These are phyloP conservation scores for Microchrysa polita DNA, from an alignment of 2,888 invertebrate species.

Conservation along the genomic window DNA sequence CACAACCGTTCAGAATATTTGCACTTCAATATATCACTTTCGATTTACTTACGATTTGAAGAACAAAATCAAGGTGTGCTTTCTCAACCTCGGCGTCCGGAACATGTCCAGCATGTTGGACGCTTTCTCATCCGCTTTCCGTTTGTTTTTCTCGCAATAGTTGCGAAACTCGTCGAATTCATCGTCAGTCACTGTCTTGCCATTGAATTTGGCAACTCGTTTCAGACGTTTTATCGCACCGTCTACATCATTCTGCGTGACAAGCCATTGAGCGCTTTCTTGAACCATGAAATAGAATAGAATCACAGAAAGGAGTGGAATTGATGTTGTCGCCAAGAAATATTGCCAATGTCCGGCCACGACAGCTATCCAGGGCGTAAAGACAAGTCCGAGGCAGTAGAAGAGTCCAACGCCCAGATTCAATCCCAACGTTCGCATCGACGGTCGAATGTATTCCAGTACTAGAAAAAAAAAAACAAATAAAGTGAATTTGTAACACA, in stretches of 20 bases:
- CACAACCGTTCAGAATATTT: too few species aligned
- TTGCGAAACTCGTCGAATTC: conserved; percentile 63
- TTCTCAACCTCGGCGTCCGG: conserved; percentile 67
- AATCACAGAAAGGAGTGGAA: conserved; percentile 66
- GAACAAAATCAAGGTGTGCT: conserved; percentile 65
- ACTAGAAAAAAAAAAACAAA: conserved; percentile 60
- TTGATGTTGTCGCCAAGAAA: conserved; percentile 66
- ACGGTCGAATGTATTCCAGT: conserved; percentile 70
- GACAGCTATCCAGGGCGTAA: conserved; percentile 67
- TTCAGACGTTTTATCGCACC: conserved; percentile 67
- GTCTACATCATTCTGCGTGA: conserved; percentile 67
- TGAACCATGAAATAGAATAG: conserved; percentile 67
- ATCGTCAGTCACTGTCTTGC: conserved; percentile 62
- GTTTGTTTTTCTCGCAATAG: conserved; percentile 60
- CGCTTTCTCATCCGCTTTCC: conserved; percentile 54
- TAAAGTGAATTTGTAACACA: neutral
- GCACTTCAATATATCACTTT: neutral
- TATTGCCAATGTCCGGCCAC: conserved; percentile 66
- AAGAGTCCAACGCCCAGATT: conserved; percentile 70
- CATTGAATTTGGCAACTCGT: conserved; percentile 68
- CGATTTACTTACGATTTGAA: conserved; percentile 69
- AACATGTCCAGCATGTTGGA: conserved; percentile 66
- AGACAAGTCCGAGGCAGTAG: conserved; percentile 68
- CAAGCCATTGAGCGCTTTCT: conserved; percentile 72
- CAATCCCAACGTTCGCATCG: conserved; percentile 69